A percentile compares a stretch with the other conserved stretches of the same genome.
Evolutionary conservation across 2,888 invertebrate genomes (phyloP).

Genomic region (Timandra comae): DNA sequence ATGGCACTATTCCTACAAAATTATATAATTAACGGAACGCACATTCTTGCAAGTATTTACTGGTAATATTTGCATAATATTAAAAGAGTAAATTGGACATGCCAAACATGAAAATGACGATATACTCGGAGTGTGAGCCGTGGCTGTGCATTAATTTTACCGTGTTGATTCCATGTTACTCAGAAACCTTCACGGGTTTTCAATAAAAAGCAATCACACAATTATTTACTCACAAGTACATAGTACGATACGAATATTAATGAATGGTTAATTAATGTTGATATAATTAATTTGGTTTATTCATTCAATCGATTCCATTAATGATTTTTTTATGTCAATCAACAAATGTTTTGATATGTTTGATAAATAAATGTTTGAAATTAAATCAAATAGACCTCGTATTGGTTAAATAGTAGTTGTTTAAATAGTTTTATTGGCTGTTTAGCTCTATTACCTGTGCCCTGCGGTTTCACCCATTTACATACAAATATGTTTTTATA

Average conservation of each 20-base stretch:
- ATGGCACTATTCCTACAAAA: slow-evolving; percentile 36
- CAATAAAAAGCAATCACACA: no score
- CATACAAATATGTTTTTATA: no score
- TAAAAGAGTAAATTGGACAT: slow-evolving; percentile 22
- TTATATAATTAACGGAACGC: slow-evolving; percentile 35
- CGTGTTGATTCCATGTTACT: background rate
- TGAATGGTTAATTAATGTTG: background rate
- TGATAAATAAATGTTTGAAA: no score
- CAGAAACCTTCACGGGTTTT: no score
- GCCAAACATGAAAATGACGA: slow-evolving; percentile 41
- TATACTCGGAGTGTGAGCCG: slow-evolving; percentile 32
- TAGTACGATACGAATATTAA: no score
- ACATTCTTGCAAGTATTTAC: slow-evolving; percentile 28
- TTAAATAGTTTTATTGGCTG: no score
- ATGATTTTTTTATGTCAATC: background rate
- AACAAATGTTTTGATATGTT: no score
- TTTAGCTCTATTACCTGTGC: no score
- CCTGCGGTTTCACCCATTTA: no score
- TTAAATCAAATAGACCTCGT: no score
- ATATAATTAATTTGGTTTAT: slow-evolving; percentile 1
- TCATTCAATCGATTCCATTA: slow-evolving; percentile 1
- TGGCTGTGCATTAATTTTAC: slow-evolving; percentile 66
- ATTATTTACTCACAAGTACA: no score
- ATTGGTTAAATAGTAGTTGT: no score
- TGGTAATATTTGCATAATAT: slow-evolving; percentile 20